Evolutionary conservation across 2,113 vertebrate genomes (phyloP).

Genomic region (Emydura subglobosa): DNA sequence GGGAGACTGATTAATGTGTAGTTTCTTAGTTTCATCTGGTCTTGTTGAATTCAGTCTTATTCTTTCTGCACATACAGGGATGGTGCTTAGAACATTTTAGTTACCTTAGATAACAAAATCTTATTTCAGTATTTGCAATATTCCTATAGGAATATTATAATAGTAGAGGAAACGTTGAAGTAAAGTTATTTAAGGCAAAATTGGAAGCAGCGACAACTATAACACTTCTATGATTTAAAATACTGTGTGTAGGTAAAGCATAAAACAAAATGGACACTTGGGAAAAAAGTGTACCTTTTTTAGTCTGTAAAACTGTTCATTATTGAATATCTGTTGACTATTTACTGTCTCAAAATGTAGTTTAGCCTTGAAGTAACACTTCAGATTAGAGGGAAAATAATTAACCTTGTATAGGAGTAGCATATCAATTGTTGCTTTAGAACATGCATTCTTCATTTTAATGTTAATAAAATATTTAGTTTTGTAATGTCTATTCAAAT

Average conservation of each 20-base stretch:
- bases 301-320: not conserved
- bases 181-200: not conserved
- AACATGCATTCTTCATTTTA: not conserved
- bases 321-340: not conserved
- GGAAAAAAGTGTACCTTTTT: rapidly evolving
- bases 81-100: not conserved
- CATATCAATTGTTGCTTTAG: not conserved
- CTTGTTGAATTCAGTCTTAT: not conserved
- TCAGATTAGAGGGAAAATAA: not conserved
- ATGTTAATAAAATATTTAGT: not conserved
- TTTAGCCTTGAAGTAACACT: not conserved
- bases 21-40: not conserved
- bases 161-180: not conserved
- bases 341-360: not conserved
- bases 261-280: not conserved
- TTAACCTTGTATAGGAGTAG: not conserved
- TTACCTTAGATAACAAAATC: not conserved
- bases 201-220: not conserved
- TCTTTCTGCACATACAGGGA: not conserved
- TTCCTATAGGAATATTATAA: not conserved
- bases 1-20: not conserved
- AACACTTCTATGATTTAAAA: not conserved
- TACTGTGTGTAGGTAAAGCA: not conserved
- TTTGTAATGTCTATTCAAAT: not conserved
- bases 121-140: constrained; percentile 13